phyloP scores from a whole-genome alignment of 2,113 vertebrate species.

The Seriola rivoliana region DNA sequence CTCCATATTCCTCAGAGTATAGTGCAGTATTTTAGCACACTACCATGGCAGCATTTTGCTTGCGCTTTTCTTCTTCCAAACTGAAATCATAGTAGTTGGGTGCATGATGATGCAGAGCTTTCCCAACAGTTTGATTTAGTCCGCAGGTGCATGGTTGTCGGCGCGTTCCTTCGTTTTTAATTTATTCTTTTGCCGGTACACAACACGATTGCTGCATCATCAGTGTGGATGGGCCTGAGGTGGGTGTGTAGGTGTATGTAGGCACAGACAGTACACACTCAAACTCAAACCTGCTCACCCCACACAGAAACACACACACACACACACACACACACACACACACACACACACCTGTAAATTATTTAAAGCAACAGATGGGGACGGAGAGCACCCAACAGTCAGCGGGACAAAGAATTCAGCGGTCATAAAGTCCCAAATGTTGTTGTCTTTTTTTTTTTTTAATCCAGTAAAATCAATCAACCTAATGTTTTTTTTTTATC shows the following conservation, averaged over 20 bases:
- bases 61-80: not conserved
- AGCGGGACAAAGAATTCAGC: constrained; percentile 34
- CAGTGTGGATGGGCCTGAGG: constrained; percentile 33
- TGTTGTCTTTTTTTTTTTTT: not conserved
- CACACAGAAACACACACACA: not conserved
- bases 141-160: constrained; percentile 6
- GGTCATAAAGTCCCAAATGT: constrained; percentile 32
- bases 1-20: not conserved
- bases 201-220: constrained; percentile 31
- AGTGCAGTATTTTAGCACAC: not conserved
- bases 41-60: not conserved
- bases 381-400: constrained; percentile 40
- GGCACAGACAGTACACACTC: constrained; percentile 30
- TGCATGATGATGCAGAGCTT: not conserved
- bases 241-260: constrained; percentile 49
- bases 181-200: constrained; percentile 16
- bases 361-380: constrained; percentile 76
- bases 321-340: constrained; percentile 43
- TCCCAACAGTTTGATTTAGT: not conserved
- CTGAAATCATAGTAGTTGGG: not conserved
- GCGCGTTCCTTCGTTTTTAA: constrained; percentile 3
- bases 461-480: constrained; percentile 61
- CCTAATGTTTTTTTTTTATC: constrained; percentile 70
- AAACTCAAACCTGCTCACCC: constrained; percentile 25
- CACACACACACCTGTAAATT: constrained; percentile 75